Base-by-base conservation (phyloP, 2,113 vertebrate genomes). In the Monopterus albus region DNA sequence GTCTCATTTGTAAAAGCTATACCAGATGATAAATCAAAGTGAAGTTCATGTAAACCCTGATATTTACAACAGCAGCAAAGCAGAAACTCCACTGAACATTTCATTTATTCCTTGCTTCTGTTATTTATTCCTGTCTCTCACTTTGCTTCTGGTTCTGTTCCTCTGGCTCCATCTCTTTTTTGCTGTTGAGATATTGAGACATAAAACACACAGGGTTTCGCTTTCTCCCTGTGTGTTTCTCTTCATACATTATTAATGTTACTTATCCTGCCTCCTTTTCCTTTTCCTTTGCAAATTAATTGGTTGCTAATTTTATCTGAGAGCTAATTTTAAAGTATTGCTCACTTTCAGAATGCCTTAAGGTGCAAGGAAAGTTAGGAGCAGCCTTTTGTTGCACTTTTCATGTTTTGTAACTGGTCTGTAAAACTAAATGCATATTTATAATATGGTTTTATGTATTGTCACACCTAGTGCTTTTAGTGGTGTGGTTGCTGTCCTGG, bases 221-320 rank as follows among this genome's bases (percentile, higher is more conserved):
- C 36, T 81, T 81, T 73, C 81, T 66, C 56, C 21, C 26, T 7
- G 70, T 81, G 52, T 42, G 39, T 62, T 68, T 72, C 67, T 58
- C 61, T 17, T 20, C 49, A 83, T 88, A 33, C 50, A 88, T 88
- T 85, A 88, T 88, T 87, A 59, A 88, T 77, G 21, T 47, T 47
- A 62, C 82, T 60, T 57, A 33, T 72, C 25, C 52, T 42, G n/a
- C 69, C 67, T 73, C 81, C 23, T 60, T 78, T 61, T 59, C 39
- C 20, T 17, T 53, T 45, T 42, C 68, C 74, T 68, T 71, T 73
- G 21, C 74, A 77, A 84, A 88, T 85, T 38, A 88, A 85, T 78
- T 68, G 72, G 72, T 70, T 68, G 59, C 61, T 85, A 82, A 90
- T 85, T 85, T 43, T 12, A 38, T 70, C 47, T 25, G 50, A 47